Conservation (phyloP, 2,888 invertebrate genomes). For the Criorhina ranunculi region DNA sequence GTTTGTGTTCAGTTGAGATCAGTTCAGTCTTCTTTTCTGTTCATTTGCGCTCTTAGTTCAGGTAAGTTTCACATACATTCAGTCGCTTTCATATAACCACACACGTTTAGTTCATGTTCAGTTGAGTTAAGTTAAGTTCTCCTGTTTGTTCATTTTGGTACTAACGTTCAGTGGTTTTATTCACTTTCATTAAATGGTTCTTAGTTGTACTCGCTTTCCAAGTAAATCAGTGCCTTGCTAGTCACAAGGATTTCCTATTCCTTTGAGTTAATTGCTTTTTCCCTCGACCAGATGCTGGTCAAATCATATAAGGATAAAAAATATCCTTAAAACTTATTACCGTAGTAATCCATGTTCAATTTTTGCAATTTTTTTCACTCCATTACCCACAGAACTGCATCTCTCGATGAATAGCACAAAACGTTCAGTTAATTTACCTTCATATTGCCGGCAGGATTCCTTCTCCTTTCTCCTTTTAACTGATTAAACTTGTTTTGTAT, state of each 20-base stretch:
- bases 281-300: neutral
- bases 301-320: neutral
- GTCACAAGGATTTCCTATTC: neutral
- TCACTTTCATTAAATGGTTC: too few relatives aligned
- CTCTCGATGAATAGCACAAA: conserved; percentile 46
- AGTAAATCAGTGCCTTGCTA: too few relatives aligned
- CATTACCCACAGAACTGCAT: conserved; percentile 17
- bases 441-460: conserved; percentile 31
- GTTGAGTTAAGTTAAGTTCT: too few relatives aligned
- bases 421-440: conserved; percentile 62
- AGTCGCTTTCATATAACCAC: too few relatives aligned
- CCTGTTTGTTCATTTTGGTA: too few relatives aligned
- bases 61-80: too few relatives aligned
- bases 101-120: too few relatives aligned
- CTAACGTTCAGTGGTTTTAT: too few relatives aligned
- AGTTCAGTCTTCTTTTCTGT: too few relatives aligned
- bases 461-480: conserved; percentile 42
- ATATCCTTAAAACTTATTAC: conserved; percentile 49
- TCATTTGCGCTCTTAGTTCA: too few relatives aligned
- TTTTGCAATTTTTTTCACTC: conserved; percentile 10
- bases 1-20: too few relatives aligned
- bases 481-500: conserved; percentile 61
- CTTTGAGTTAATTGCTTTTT: conserved; percentile 1
- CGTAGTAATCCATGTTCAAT: conserved; percentile 44
- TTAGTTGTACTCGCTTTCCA: too few relatives aligned